Percentiles rank a stretch among this genome's conserved stretches.
Conservation (phyloP, 2,797 vertebrate species). For the Phrynocephalus forsythii region DNA sequence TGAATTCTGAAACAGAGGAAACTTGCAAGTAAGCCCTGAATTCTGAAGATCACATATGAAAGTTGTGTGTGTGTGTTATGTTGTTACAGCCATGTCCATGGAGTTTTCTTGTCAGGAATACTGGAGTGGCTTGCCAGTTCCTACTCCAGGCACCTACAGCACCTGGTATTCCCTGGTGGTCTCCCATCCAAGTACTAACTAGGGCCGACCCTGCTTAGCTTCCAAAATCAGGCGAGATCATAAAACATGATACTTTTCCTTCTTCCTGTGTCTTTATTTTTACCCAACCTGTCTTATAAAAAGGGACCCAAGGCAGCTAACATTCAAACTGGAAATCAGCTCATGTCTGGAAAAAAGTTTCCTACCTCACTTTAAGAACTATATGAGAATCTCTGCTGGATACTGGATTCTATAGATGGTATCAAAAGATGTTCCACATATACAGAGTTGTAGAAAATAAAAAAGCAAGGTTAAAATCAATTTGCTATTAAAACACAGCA, state of each 20-base stretch:
- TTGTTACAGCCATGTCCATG: background rate
- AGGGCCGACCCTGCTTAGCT: too few relatives aligned
- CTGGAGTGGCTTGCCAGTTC: too few relatives aligned
- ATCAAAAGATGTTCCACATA: background rate
- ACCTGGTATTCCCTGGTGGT: too few relatives aligned
- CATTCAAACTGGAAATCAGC: background rate
- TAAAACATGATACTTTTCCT: too few relatives aligned
- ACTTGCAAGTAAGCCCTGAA: background rate
- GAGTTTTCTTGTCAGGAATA: too few relatives aligned
- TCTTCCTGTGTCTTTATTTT: background rate
- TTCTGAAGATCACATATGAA: background rate
- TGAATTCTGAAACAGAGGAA: background rate
- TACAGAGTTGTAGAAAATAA: background rate
- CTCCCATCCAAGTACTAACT: too few relatives aligned
- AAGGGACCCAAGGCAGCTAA: too few relatives aligned
- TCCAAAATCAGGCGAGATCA: too few relatives aligned
- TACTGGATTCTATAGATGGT: background rate
- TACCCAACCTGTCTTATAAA: too few relatives aligned
- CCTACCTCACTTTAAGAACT: background rate
- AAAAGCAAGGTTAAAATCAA: background rate
- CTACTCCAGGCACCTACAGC: too few relatives aligned
- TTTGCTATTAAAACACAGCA: background rate
- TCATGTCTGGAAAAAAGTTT: background rate
- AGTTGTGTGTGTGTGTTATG: background rate
- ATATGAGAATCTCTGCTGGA: background rate